Evolutionary conservation across 1,140 invertebrate genomes (phyloP), one percentile per base, ranked within the genome.

Genomic region (Thaumetopoea pityocampa): DNA sequence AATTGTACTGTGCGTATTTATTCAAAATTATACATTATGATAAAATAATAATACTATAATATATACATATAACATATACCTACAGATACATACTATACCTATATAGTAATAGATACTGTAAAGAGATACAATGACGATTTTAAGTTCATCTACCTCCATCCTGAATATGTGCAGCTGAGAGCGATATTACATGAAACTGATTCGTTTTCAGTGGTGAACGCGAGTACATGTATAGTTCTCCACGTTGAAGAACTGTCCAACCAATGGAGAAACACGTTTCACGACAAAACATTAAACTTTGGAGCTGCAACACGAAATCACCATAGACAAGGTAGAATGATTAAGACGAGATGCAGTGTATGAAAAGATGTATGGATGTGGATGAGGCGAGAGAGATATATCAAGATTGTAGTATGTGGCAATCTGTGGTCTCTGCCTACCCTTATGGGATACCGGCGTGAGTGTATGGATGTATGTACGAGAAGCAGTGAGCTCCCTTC

Each of bases 181-280:
- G 15, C 15, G 26, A 14, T 28, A 28, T 5, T 4, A 26, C n/a
- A 3, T 9, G 43, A 16, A 22, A 22, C 20, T 19, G 20, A 7
- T 32, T 46, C 16, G n/a, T 48, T 54, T 55, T 7, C 90, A 43
- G 82, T 91, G 38, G 53, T 91, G 29, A 91, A 91, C 64, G 63
- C 89, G 5, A 90, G 90, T 5, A 83, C 89, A 16, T 67, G 89
- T 15, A 60, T 88, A 1, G 88, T 89, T 1, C 65, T 88, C 0
- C 74, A 74, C 26, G 42, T 89, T 0, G 88, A 89, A 44, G 72
- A 16, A 28, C 54, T 19, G 5, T 15, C 20, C 2, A 33, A 41
- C 17, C 11, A 41, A 12, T 33, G 24, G 11, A 40, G 27, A 37
- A 28, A 36, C 29, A 50, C 44, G 23, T 8, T 54, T 18, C 15